Percentiles rank a stretch among this genome's conserved stretches.
phyloP scores from a whole-genome alignment of 1,140 invertebrate genomes.

The Protaetia brevitarsis region DNA sequence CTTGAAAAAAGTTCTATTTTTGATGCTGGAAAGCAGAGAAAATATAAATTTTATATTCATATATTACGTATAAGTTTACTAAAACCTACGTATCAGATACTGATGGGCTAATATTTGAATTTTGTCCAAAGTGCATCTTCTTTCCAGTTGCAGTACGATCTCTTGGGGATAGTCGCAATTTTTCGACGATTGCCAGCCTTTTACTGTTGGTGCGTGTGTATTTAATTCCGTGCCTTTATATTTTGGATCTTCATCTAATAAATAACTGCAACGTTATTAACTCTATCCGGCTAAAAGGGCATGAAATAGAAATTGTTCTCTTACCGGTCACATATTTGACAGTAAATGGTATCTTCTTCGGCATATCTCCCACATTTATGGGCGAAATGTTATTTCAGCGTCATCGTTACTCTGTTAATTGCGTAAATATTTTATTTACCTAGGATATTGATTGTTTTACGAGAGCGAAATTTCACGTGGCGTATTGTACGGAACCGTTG shows the following conservation, averaged over 20 bases:
- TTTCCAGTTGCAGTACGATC: slow-evolving; percentile 77
- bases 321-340: slow-evolving; percentile 61
- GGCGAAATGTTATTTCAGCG: neutral
- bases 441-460: slow-evolving; percentile 2
- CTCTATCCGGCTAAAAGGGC: neutral
- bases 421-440: slow-evolving; percentile 3
- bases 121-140: slow-evolving; percentile 70
- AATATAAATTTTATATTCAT: neutral
- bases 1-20: slow-evolving; percentile 62
- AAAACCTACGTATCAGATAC: slow-evolving; percentile 86
- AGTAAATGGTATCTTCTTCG: slow-evolving; percentile 60
- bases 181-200: slow-evolving; percentile 81
- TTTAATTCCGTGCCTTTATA: slow-evolving; percentile 82
- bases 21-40: slow-evolving; percentile 50
- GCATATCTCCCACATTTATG: slow-evolving; percentile 47
- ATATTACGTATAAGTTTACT: too few relatives aligned
- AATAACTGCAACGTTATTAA: neutral
- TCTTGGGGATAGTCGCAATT: slow-evolving; percentile 82
- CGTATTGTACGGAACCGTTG: neutral
- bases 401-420: neutral
- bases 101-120: slow-evolving; percentile 91
- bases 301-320: slow-evolving; percentile 32
- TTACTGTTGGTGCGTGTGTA: slow-evolving; percentile 80
- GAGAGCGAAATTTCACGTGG: neutral
- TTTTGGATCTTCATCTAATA: slow-evolving; percentile 79